These are phyloP conservation scores for Heliconius melpomene DNA, from an alignment of 1,140 invertebrate species.

Conservation along the genomic window DNA sequence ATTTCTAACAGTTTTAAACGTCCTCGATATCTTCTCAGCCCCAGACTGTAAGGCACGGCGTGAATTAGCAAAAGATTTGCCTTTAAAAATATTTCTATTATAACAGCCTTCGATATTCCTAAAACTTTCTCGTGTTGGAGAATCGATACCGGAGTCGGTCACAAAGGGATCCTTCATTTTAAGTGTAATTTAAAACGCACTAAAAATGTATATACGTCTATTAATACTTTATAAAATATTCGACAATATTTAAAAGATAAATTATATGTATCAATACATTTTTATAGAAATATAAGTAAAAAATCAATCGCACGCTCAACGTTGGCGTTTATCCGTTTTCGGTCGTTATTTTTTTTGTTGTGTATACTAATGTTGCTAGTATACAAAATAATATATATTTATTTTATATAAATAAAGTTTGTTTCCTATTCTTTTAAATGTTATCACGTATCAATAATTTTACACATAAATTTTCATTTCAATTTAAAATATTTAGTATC, in stretches of 20 bases:
- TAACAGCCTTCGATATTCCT: slow-evolving; percentile 73
- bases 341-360: slow-evolving; percentile 40
- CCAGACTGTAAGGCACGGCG: slow-evolving; percentile 74
- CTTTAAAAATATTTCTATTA: slow-evolving; percentile 70
- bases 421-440: too few species aligned
- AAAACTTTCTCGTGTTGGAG: slow-evolving; percentile 64
- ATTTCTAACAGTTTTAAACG: slow-evolving; percentile 70
- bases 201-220: slow-evolving; percentile 14
- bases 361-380: slow-evolving; percentile 28
- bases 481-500: too few species aligned
- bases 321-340: slow-evolving; percentile 30
- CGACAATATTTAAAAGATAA: slow-evolving; percentile 24
- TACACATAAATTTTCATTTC: too few species aligned
- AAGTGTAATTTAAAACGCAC: slow-evolving; percentile 17
- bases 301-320: slow-evolving; percentile 29
- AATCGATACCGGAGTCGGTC: slow-evolving; percentile 68
- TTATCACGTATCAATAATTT: too few species aligned
- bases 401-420: too few species aligned
- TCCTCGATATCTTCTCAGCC: slow-evolving; percentile 72
- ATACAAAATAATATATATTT: neutral
- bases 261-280: slow-evolving; percentile 34
- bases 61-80: slow-evolving; percentile 69
- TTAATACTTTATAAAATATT: slow-evolving; percentile 10
- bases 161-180: slow-evolving; percentile 76
- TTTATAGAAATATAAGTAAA: slow-evolving; percentile 20